Evolutionary conservation across 2,113 vertebrate species (phyloP), one percentile per base, ranked within the genome.

Genomic region (Dinomys branickii): DNA sequence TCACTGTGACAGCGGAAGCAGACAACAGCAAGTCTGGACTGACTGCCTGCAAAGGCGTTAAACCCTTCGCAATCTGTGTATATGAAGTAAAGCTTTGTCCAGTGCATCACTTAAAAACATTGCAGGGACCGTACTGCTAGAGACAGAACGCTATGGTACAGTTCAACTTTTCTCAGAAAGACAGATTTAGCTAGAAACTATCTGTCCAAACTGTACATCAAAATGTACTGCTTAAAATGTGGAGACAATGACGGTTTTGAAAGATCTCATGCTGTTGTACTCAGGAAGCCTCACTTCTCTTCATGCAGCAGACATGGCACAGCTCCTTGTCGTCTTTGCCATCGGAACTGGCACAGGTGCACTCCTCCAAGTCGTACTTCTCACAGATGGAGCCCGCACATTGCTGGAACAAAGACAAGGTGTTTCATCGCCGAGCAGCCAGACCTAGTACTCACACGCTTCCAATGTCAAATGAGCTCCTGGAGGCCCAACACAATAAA

Each of bases 271-370:
- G 52, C 3, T 87, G 4, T 5, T 65, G 41, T 52, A 61, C 13
- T 24, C 26, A 47, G 65, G 63, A 85, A 89, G 85, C 96, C 99
- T 99, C 98, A 99, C 99, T 98, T 98, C 99, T 99, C 35, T 99
- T 98, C 99, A 99, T 99, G 98, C 99, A 99, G 98, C 99, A 99
- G 94, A 99, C 99, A 22, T 99, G 99, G 95, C 99, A 99, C 78
- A 99, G 97, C 71, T 99, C 99, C 52, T 98, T 99, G 0, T 99
- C 99, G 3, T 99, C 99, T 97, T 99, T 99, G 85, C 98, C 98
- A 1, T 99, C 99, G 59, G 98, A 88, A 78, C 98, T 99, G 93
- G 98, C 99, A 97, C 99, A 99, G 0, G 99, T 99, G 26, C 99
- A 99, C 8, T 99, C 99, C 59, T 99, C 99, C 94, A 99, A 98